Conservation (phyloP, 2,888 invertebrate genomes). For the Brachyptera putata region DNA sequence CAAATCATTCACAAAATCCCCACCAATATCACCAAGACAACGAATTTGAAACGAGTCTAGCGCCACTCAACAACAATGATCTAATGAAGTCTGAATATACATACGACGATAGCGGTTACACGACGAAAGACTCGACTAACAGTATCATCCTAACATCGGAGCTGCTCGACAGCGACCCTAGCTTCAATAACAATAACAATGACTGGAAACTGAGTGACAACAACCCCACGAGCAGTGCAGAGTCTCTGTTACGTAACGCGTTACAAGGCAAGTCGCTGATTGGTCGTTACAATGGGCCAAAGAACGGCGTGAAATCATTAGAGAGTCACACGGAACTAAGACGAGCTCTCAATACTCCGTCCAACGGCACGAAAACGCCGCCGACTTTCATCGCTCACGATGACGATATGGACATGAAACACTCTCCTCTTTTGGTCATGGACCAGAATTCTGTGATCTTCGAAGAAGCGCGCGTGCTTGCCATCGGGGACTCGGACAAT, state of each 20-base stretch:
- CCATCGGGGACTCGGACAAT: background rate
- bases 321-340: conserved; percentile 56
- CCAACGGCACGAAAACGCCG: conserved; percentile 44
- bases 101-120: conserved; percentile 74
- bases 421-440: background rate
- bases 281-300: conserved; percentile 36
- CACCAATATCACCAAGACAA: too few relatives aligned
- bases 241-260: conserved; percentile 75
- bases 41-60: conserved; percentile 35
- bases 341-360: conserved; percentile 50
- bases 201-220: conserved; percentile 69
- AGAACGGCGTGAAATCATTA: conserved; percentile 46
- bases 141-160: conserved; percentile 34
- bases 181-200: conserved; percentile 79
- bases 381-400: conserved; percentile 14
- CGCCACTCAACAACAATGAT: conserved; percentile 52
- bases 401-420: conserved; percentile 15
- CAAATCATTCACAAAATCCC: conserved; percentile 39
- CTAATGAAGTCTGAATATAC: conserved; percentile 70
- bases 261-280: conserved; percentile 67
- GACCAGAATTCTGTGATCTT: too few relatives aligned
- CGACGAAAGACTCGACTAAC: conserved; percentile 47
- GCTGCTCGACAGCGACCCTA: conserved; percentile 40
- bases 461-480: too few relatives aligned
- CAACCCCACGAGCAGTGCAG: conserved; percentile 48